phyloP scores from a whole-genome alignment of 1,140 invertebrate genomes.

The Tetramorium parvispinum region DNA sequence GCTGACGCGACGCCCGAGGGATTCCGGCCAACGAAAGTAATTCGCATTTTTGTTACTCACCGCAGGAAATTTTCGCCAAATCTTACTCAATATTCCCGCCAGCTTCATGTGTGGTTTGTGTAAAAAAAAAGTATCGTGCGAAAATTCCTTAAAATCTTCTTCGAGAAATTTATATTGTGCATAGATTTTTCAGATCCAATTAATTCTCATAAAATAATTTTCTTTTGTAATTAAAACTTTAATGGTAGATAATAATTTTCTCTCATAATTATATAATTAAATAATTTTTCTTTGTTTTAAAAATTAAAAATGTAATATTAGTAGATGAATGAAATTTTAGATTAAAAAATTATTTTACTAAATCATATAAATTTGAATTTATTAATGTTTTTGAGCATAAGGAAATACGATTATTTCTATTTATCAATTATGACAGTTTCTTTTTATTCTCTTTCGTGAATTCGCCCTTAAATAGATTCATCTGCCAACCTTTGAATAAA shows the following conservation, averaged over 20 bases:
- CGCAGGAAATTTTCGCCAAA: constrained; percentile 47
- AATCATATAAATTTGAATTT: background rate
- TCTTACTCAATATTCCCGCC: constrained; percentile 4
- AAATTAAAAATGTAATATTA: background rate
- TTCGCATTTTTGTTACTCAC: constrained; percentile 67
- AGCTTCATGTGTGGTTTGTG: background rate
- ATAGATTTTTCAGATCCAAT: background rate
- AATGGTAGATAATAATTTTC: background rate
- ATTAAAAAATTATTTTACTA: background rate
- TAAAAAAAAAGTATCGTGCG: background rate
- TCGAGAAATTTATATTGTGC: background rate
- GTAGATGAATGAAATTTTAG: background rate
- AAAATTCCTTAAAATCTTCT: background rate
- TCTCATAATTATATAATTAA: background rate
- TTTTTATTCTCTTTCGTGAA: background rate
- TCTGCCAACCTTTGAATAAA: background rate
- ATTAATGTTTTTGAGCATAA: background rate
- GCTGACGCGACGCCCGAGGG: constrained; percentile 82
- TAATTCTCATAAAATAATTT: background rate
- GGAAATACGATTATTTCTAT: background rate
- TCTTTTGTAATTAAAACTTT: background rate
- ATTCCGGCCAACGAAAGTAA: constrained; percentile 75
- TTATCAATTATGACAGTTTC: background rate
- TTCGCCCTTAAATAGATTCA: background rate
- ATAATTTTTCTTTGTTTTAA: background rate